These are phyloP conservation scores for Trachelus troglodyta DNA, from an alignment of 2,888 invertebrate species.

Conservation along the genomic window DNA sequence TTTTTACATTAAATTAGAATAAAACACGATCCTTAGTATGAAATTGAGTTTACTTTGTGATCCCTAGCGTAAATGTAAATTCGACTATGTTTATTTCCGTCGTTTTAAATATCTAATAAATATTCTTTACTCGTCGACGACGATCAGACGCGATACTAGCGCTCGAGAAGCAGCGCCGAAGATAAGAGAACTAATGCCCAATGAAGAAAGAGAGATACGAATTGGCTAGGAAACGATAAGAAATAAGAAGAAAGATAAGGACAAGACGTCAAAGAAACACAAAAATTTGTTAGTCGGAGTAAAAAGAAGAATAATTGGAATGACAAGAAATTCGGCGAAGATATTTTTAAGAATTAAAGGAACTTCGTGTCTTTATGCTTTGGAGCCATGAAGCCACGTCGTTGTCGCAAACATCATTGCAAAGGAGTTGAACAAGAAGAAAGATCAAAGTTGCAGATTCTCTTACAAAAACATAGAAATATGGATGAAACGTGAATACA, in stretches of 20 bases:
- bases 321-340: not conserved
- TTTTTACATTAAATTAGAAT: not conserved
- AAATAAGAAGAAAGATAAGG: not conserved
- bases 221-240: conserved; percentile 13
- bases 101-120: not conserved
- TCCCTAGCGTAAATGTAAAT: not conserved
- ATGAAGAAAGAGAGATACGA: conserved; percentile 3
- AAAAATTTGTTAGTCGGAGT: not conserved
- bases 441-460: not conserved
- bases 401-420: not conserved
- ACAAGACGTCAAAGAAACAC: not conserved
- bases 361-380: not conserved
- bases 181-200: conserved; percentile 38
- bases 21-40: not conserved
- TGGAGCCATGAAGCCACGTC: not conserved
- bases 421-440: not conserved
- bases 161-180: conserved; percentile 19
- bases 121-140: not conserved
- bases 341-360: not conserved
- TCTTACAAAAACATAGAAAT: not conserved
- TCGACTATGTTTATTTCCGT: not conserved
- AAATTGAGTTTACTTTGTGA: not conserved
- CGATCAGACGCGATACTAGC: not conserved
- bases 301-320: not conserved
- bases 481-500: not conserved